Conservation (phyloP, 2,888 invertebrate species). For the Colletes collaris region DNA sequence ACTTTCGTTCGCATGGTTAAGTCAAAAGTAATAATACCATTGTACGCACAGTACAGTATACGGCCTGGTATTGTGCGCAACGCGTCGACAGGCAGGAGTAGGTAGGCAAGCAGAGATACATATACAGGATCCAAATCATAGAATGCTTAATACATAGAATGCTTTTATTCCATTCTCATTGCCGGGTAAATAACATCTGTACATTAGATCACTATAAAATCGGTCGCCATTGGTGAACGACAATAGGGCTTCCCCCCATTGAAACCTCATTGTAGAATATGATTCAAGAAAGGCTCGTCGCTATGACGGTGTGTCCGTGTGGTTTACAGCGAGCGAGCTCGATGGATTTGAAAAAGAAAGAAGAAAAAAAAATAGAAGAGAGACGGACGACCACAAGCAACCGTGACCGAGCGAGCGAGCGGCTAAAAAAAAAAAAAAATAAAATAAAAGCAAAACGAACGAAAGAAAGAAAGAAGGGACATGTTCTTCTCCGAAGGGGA, state of each 20-base stretch:
- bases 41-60: background rate
- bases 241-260: constrained; percentile 77
- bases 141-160: constrained; percentile 71
- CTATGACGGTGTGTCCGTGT: constrained; percentile 65
- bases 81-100: constrained; percentile 31
- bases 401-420: constrained; percentile 12
- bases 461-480: constrained; percentile 33
- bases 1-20: constrained; percentile 48
- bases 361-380: constrained; percentile 28
- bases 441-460: constrained; percentile 8
- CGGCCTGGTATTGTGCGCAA: constrained; percentile 23
- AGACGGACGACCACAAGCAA: constrained; percentile 11
- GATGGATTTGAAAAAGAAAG: constrained; percentile 42
- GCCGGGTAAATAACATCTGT: constrained; percentile 82
- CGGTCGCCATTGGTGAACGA: constrained; percentile 77
- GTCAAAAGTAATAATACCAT: constrained; percentile 51
- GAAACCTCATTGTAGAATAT: constrained; percentile 77
- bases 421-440: constrained; percentile 1
- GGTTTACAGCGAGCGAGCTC: constrained; percentile 59
- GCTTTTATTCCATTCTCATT: constrained; percentile 80
- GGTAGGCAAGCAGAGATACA: constrained; percentile 60
- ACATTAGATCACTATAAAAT: constrained; percentile 82
- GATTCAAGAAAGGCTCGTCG: constrained; percentile 78
- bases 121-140: constrained; percentile 76
- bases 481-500: constrained; percentile 37